Base-by-base conservation (phyloP, 2,113 vertebrate genomes). In the Antigone vipio region DNA sequence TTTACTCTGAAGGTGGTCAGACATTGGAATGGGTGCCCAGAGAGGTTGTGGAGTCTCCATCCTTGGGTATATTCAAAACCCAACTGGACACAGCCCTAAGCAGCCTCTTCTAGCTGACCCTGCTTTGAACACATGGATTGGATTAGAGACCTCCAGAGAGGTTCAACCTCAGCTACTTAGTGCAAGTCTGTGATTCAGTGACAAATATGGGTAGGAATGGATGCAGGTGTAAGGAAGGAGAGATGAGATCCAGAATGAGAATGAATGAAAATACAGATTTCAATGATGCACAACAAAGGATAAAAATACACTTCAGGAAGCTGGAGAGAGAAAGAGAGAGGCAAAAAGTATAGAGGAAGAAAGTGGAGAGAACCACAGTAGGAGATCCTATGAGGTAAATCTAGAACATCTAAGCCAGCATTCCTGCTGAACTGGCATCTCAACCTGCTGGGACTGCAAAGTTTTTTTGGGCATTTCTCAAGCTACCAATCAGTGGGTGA, bases 81-180 rank as follows among this genome's bases (percentile, higher is more conserved):
- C 17, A 73, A 15, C 4, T 0, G 0, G 27, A 78, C 11, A 38
- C 0, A 0, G 9, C 7, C 67, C 59, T 42, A 67, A 90, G 40
- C 59, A 73, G 38, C 44, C 30, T 47, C 44, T 58, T 77, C 34
- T n/a, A 32, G 44, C 21, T 47, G 24, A 32, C n/a, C 5, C 34
- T 72, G 30, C 32, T 80, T 67, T 72, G 38, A 72, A 22, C 14
- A 40, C 2, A 0, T 6, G 15, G 72, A 74, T 22, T 66, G 35
- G 50, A 52, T 18, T 55, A 32, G 49, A 64, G 45, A 82, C 24
- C 15, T 80, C 11, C 42, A 47, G 55, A 58, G 21, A 69, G 4
- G 19, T 38, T 81, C 40, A 82, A 10, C n/a, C 45, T 72, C 59
- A 73, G 40, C 38, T 60, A 45, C 32, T 29, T 2, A 0, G 24